Evolutionary conservation across 2,888 invertebrate genomes (phyloP).

Genomic region (Ophion ventricosus): DNA sequence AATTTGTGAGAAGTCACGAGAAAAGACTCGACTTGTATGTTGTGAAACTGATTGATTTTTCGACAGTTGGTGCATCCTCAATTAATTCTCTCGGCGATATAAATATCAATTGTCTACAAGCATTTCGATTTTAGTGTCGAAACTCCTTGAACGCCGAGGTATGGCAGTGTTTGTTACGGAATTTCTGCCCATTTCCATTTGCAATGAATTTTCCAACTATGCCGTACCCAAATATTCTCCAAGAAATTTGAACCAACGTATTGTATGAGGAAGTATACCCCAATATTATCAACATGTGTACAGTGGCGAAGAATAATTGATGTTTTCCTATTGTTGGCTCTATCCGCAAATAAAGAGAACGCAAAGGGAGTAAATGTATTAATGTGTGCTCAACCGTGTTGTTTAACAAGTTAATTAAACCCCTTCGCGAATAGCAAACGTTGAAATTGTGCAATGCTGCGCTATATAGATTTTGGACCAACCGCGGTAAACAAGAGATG

Average conservation of each 20-base stretch:
- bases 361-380: neutral
- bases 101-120: too few species aligned
- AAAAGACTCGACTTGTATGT: too few species aligned
- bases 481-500: neutral
- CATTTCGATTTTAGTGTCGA: too few species aligned
- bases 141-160: neutral
- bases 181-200: neutral
- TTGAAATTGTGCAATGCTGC: constrained; percentile 5
- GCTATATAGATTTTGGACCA: constrained; percentile 13
- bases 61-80: too few species aligned
- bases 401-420: constrained; percentile 33
- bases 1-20: too few species aligned
- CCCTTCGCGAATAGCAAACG: neutral
- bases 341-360: neutral
- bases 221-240: neutral
- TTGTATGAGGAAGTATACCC: neutral
- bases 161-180: neutral
- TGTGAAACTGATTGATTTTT: too few species aligned
- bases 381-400: neutral
- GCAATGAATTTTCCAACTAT: neutral
- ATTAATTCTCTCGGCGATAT: too few species aligned
- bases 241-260: neutral
- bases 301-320: constrained; percentile 1
- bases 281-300: neutral
- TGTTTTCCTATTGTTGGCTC: neutral